Conservation (phyloP, 2,888 invertebrate genomes). For the Laothoe populi region DNA sequence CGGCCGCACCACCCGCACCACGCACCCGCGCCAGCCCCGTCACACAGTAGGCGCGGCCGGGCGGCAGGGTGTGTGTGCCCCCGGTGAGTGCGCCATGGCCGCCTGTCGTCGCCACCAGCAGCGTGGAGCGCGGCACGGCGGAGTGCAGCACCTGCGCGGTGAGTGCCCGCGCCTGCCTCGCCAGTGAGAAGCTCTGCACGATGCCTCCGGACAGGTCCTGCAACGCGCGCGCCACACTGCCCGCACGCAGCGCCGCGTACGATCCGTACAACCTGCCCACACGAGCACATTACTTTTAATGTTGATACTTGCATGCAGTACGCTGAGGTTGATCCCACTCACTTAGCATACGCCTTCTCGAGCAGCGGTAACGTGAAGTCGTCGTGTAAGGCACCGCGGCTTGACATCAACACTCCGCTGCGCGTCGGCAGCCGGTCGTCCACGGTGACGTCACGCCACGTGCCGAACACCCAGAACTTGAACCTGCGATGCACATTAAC, state of each 20-base stretch:
- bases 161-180: conserved; percentile 86
- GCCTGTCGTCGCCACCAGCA: conserved; percentile 81
- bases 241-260: conserved; percentile 85
- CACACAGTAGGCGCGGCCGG: conserved; percentile 88
- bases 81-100: conserved; percentile 15
- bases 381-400: conserved; percentile 72
- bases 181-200: conserved; percentile 89
- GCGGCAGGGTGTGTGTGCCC: conserved; percentile 84
- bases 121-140: conserved; percentile 88
- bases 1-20: conserved; percentile 49
- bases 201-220: conserved; percentile 91
- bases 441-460: conserved; percentile 90
- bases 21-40: conserved; percentile 89
- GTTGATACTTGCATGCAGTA: too few relatives aligned
- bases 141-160: conserved; percentile 88
- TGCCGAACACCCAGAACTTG: conserved; percentile 92
- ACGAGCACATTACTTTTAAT: neutral
- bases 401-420: conserved; percentile 86
- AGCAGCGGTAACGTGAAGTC: conserved; percentile 92
- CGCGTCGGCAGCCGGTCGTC: conserved; percentile 91
- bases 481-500: too few relatives aligned
- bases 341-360: conserved; percentile 94
- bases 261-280: conserved; percentile 86
- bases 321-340: conserved; percentile 48
- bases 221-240: conserved; percentile 87